Base-by-base conservation (phyloP, 2,113 vertebrate genomes). In the Nothocercus julius region DNA sequence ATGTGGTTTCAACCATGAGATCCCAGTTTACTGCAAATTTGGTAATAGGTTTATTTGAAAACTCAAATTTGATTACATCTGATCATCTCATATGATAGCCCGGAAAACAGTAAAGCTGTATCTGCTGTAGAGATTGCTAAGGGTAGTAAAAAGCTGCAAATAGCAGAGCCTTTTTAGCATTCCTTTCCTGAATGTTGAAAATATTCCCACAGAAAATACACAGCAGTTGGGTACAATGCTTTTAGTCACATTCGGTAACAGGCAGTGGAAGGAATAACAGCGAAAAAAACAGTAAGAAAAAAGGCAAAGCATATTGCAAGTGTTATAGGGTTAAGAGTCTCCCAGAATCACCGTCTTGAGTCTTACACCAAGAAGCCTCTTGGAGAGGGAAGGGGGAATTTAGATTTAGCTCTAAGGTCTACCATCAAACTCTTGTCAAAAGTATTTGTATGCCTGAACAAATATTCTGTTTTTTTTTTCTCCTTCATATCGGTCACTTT, bases 41-140 rank as follows among this genome's bases (percentile, higher is more conserved):
- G 89, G 77, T 88, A 76, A 95, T 85, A 30, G 69, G 92, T 91
- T 95, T 96, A 91, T 80, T 74, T 78, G 82, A 96, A 82, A 93
- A 78, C 64, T 87, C 83, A 68, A 87, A 85, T 81, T 93, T 89
- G 51, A 61, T 91, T 92, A 74, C 64, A 81, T 85, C 73, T 90
- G 58, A 81, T 73, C 7, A 1, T 74, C 40, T 15, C 2, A 4
- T 67, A 56, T 45, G 89, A 85, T 24, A 85, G 85, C 32, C 67
- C 59, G 61, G 72, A 79, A 56, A 95, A 82, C 1, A 89, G 27
- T 64, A 83, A 85, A 62, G 68, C 82, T 51, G n/a, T 74, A 51
- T 80, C 85, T 85, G 85, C 56, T 44, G 56, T 7, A 44, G 17
- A 38, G 56, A 67, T 51, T 64, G 56, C 61, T 74, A 7, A 22